Base-by-base conservation (phyloP, 1,140 invertebrate genomes). In the Zaprionus kolodkinae region DNA sequence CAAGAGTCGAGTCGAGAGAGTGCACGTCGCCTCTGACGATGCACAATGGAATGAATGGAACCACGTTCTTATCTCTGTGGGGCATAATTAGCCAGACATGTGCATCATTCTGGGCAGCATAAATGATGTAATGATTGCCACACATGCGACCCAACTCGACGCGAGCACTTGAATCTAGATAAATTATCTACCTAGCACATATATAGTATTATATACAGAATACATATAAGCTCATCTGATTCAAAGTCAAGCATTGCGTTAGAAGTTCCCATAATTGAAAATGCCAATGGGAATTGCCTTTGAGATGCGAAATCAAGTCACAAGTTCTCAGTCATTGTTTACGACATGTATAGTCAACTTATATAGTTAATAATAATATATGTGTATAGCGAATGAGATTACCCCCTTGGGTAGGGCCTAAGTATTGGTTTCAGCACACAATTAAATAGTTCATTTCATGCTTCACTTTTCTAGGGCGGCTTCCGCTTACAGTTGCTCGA, bases 401-500 rank as follows among this genome's bases (percentile, higher is more conserved):
- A n/a, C n/a, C 15, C 45, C 40, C n/a, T 48, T 11, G 45, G 9
- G 15, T 48, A 17, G 10, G 17, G 9, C 4, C 15, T 50, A 48
- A 15, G 15, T 43, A 52, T 59, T 62, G 33, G 33, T n/a, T 52
- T 50, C 63, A 75, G 30, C 38, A 25, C 27, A 30, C 60, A 45
- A 71, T 63, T 73, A 68, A 73, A 77, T 57, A 56, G 72, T 65
- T 63, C 33, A 68, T 59, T 63, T 48, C 56, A 60, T 67, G 48
- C 91, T 43, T 55, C 36, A 57, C 76, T 85, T 91, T 94, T 95
- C 78, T 93, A 98, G 97, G 97, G 97, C 76, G 97, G 97, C 27
- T 98, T 96, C 91, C 96, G 95, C 85, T 92, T 98, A 56, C 96
- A 98, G 93, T 94, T 98, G 61, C 93, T 98, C 71, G 96, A 98